These are phyloP conservation scores for Plestiodon gilberti DNA, from an alignment of 2,113 vertebrate species.

Conservation along the genomic window DNA sequence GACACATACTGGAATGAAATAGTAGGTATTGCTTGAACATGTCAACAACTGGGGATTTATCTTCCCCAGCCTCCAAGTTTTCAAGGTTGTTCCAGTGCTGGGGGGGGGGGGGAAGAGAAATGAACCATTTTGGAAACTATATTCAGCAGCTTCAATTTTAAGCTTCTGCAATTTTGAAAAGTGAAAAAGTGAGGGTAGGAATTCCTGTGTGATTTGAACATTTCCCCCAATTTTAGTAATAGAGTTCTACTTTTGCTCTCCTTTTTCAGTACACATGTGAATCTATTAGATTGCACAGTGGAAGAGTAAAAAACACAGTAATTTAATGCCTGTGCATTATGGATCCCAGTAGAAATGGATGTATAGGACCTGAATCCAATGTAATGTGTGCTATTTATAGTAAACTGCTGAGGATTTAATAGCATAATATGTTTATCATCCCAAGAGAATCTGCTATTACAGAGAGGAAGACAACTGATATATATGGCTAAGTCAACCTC, in stretches of 20 bases:
- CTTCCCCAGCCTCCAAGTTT: not conserved
- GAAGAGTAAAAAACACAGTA: slow-evolving; percentile 25
- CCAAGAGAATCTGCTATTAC: slow-evolving; percentile 35
- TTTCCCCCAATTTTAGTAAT: slow-evolving; percentile 34
- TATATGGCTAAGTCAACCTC: slow-evolving; percentile 34
- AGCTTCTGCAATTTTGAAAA: slow-evolving; percentile 21
- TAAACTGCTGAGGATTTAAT: slow-evolving; percentile 55
- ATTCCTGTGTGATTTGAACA: slow-evolving; percentile 13
- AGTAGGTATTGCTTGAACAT: not conserved
- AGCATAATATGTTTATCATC: slow-evolving; percentile 54
- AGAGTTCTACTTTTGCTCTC: not conserved
- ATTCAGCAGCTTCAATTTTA: not conserved
- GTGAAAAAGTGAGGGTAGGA: not conserved
- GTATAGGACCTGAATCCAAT: slow-evolving; percentile 41
- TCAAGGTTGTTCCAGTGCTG: not conserved
- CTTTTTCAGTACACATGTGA: not conserved
- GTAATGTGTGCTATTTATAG: slow-evolving; percentile 50
- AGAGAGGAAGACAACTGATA: slow-evolving; percentile 45
- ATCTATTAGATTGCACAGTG: not conserved
- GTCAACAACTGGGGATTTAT: not conserved
- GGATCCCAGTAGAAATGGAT: slow-evolving; percentile 22
- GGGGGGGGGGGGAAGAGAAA: no score
- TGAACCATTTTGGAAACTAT: not conserved
- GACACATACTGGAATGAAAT: not conserved
- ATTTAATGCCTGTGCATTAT: slow-evolving; percentile 13